Evolutionary conservation across 2,888 invertebrate genomes (phyloP).

Genomic region (Theodoxus fluviatilis): DNA sequence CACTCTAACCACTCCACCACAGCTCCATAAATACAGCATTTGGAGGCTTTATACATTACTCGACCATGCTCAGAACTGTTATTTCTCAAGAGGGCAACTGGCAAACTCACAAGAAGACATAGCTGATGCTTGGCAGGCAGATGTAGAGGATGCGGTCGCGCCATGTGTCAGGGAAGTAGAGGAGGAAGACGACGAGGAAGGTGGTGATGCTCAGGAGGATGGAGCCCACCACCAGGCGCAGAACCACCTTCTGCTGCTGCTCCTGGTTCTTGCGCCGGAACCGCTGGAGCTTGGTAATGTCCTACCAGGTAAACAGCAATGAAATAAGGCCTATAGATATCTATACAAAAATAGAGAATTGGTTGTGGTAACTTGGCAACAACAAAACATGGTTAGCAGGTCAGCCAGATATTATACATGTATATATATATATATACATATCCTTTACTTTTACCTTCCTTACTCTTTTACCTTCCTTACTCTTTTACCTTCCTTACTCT

Average conservation of each 20-base stretch:
- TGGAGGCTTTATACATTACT: no score
- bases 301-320: slow-evolving; percentile 63
- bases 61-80: no score
- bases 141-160: slow-evolving; percentile 78
- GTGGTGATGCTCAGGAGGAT: slow-evolving; percentile 72
- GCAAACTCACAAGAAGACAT: slow-evolving; percentile 82
- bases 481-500: no score
- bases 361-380: neutral
- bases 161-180: slow-evolving; percentile 80
- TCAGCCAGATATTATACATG: neutral
- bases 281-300: slow-evolving; percentile 82
- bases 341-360: neutral
- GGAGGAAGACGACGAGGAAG: slow-evolving; percentile 80
- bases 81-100: no score
- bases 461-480: no score
- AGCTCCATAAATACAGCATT: no score
- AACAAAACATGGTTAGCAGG: neutral
- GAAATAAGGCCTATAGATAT: neutral
- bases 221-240: slow-evolving; percentile 75
- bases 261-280: slow-evolving; percentile 82
- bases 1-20: no score
- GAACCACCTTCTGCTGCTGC: slow-evolving; percentile 81
- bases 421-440: neutral
- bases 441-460: no score
- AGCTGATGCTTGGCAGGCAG: slow-evolving; percentile 79